Base-by-base conservation (phyloP, 1,140 invertebrate genomes). In the Drosophila elegans region DNA sequence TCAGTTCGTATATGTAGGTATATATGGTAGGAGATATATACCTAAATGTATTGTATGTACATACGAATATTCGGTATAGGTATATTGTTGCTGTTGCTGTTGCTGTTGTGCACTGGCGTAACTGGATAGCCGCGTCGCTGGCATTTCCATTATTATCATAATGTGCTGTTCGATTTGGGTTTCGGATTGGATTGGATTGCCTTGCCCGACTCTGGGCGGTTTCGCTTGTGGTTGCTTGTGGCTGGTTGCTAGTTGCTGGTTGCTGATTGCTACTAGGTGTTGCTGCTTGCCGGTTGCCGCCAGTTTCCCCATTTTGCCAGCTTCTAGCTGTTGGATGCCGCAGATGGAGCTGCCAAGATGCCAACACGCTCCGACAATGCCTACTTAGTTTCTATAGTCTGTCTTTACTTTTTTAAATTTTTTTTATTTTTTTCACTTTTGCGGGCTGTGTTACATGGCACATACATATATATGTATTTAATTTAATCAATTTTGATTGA, bases 401-500 rank as follows among this genome's bases (percentile, higher is more conserved):
- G 44, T 49, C 63, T 42, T 44, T 12, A 10, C 42, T 49, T 56
- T 39, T 21, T 42, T 44, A 10, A 7, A 38, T 49, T 56, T 39
- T 42, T 44, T 12, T 7, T 49, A 52, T 39, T 6, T 36, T 38
- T 38, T 38, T 38, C 27, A 27, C 29, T 38, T 49, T 53, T 55
- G 55, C 48, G 45, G 21, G 34, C 44, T 32, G 36, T 49, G 45
- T 61, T 60, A 61, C 62, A 68, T 76, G 60, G 57, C 39, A 51
- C 39, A 61, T 55, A 74, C 59, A 56, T 49, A 60, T 51, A 45
- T 72, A 45, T 80, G 79, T 69, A 63, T 69, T 80, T 69, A 78
- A 69, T 89, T 76, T 83, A 88, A 83, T 89, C 83, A 88, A 88
- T 89, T 88, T 79, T 88, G 83, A 88, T 88, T 88, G 84, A 88